phyloP scores from a whole-genome alignment of 2,888 invertebrate genomes.

The Cabera pusaria region DNA sequence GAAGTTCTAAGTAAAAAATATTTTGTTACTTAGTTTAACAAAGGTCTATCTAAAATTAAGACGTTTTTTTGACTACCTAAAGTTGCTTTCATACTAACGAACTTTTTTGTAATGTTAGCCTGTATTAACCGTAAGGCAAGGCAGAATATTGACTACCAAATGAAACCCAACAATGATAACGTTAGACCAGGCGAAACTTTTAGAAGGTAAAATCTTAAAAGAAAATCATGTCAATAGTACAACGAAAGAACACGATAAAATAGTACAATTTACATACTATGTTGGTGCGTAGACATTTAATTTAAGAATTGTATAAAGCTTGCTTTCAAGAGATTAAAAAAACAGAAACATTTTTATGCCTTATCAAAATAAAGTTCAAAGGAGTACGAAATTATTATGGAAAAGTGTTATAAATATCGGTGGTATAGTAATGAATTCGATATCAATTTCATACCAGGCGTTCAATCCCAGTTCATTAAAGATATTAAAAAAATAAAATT shows the following conservation, averaged over 20 bases:
- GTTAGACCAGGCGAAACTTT: constrained; percentile 11
- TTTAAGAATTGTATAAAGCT: constrained; percentile 14
- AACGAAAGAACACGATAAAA: constrained; percentile 35
- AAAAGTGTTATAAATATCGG: too few species aligned
- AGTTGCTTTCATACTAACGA: too few species aligned
- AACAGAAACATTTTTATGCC: constrained; percentile 15
- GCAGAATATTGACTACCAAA: too few species aligned
- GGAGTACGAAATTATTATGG: constrained; percentile 10
- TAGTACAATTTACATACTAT: constrained; percentile 20
- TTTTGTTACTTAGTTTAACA: too few species aligned
- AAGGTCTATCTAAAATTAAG: too few species aligned
- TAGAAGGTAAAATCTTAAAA: too few species aligned
- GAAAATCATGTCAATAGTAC: constrained; percentile 27
- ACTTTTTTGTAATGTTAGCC: too few species aligned
- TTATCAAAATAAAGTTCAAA: constrained; percentile 16
- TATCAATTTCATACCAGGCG: too few species aligned
- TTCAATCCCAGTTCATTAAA: constrained; percentile 33
- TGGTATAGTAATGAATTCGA: too few species aligned
- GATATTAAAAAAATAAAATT: constrained; percentile 22
- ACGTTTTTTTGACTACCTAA: too few species aligned
- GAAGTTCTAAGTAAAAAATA: too few species aligned
- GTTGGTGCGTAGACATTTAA: constrained; percentile 1
- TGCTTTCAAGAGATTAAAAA: constrained; percentile 17
- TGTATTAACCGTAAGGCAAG: too few species aligned
- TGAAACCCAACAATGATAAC: neutral